Conservation (phyloP, 2,797 vertebrate genomes). For the Sylvia borin region DNA sequence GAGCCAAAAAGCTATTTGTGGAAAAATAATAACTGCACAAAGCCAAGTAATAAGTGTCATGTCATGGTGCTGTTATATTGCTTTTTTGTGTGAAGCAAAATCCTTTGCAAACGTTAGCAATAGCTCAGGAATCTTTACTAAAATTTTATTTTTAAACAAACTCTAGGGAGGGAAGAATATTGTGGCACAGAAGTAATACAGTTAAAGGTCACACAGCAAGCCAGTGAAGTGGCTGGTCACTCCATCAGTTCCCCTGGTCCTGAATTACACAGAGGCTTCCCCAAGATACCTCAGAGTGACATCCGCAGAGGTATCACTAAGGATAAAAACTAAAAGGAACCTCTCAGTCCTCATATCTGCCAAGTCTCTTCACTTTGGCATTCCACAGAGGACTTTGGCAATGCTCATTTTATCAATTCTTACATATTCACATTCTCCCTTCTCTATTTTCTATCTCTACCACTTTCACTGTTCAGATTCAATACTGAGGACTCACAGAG, state of each 20-base stretch:
- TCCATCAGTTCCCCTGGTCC: neutral
- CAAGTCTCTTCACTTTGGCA: neutral
- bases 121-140: neutral
- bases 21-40: slow-evolving; percentile 4
- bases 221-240: neutral
- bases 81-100: neutral
- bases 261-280: neutral
- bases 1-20: slow-evolving; percentile 31
- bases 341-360: neutral
- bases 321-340: neutral
- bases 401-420: neutral
- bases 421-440: neutral
- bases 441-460: neutral
- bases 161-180: neutral
- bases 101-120: neutral
- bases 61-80: neutral
- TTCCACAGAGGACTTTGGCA: neutral
- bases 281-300: neutral
- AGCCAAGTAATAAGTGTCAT: neutral
- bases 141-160: neutral
- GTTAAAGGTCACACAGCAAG: neutral
- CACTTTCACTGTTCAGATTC: neutral
- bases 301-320: neutral
- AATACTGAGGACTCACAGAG: neutral
- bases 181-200: neutral